These are phyloP conservation scores for Acanthacorydalis orientalis DNA, from an alignment of 2,888 invertebrate genomes.

Conservation along the genomic window DNA sequence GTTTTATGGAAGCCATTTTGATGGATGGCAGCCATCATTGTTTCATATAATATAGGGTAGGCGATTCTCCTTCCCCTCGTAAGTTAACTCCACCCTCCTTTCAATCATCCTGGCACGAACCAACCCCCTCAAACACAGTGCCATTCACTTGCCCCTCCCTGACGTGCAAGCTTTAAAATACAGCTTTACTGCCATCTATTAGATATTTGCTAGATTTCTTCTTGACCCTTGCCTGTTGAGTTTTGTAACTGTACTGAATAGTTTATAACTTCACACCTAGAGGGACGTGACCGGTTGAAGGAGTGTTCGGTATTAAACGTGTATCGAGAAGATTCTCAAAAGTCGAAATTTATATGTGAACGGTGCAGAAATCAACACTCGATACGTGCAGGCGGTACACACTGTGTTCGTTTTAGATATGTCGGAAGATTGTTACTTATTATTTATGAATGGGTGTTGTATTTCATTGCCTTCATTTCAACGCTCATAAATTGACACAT, in stretches of 20 bases:
- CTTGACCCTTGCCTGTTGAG: slow-evolving; percentile 20
- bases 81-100: slow-evolving; percentile 37
- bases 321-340: no score
- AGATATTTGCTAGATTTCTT: slow-evolving; percentile 26
- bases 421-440: no score
- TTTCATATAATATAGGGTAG: slow-evolving; percentile 21
- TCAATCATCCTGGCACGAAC: slow-evolving; percentile 35
- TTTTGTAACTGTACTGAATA: slow-evolving; percentile 20
- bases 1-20: slow-evolving; percentile 32
- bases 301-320: no score
- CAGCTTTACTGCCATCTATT: slow-evolving; percentile 26
- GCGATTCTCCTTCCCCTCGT: slow-evolving; percentile 19
- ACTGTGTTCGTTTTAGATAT: no score
- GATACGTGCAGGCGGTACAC: no score
- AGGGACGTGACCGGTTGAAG: slow-evolving; percentile 16
- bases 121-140: slow-evolving; percentile 21
- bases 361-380: no score
- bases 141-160: slow-evolving; percentile 15
- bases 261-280: slow-evolving; percentile 27
- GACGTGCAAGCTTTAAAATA: slow-evolving; percentile 13
- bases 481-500: no score
- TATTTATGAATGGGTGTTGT: no score
- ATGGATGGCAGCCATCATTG: slow-evolving; percentile 42
- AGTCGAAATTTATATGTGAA: no score
- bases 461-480: no score